A percentile compares a stretch with the other conserved stretches of the same genome.
Evolutionary conservation across 2,888 invertebrate species (phyloP).

Genomic region (Arctia plantaginis): DNA sequence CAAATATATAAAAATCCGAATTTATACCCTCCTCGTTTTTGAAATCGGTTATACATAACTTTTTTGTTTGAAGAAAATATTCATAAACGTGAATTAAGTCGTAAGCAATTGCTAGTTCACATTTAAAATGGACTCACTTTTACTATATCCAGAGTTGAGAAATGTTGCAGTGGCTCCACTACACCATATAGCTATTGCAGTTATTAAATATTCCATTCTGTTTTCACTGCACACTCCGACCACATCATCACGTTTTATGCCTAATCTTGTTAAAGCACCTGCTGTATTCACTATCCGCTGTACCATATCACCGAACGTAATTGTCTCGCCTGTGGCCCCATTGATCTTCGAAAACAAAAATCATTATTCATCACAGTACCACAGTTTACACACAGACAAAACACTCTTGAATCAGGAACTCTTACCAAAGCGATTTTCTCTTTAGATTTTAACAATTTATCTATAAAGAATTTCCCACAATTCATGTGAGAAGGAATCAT

Average conservation of each 20-base stretch:
- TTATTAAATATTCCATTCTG: constrained; percentile 62
- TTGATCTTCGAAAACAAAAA: constrained; percentile 45
- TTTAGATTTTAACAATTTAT: constrained; percentile 56
- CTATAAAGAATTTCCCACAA: constrained; percentile 63
- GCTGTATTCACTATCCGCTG: constrained; percentile 63
- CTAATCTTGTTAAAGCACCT: constrained; percentile 55
- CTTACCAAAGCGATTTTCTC: constrained; percentile 69
- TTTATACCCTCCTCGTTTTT: no score
- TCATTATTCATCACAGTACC: constrained; percentile 25
- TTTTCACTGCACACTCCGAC: constrained; percentile 71
- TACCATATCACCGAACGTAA: constrained; percentile 60
- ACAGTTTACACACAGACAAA: not conserved
- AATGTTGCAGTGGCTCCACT: constrained; percentile 62
- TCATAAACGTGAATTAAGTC: not conserved
- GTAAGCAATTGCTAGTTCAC: not conserved
- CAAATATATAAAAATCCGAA: no score
- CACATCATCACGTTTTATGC: constrained; percentile 63
- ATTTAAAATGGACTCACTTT: constrained; percentile 50
- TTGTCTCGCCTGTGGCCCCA: constrained; percentile 59
- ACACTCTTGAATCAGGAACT: not conserved
- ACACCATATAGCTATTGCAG: constrained; percentile 48
- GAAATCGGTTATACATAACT: no score
- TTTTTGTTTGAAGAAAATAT: not conserved
- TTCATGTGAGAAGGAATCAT: constrained; percentile 65
- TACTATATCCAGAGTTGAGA: constrained; percentile 64